A percentile compares a stretch with the other conserved stretches of the same genome.
Conservation (phyloP, 2,113 vertebrate genomes). For the Psilopogon haemacephalus region DNA sequence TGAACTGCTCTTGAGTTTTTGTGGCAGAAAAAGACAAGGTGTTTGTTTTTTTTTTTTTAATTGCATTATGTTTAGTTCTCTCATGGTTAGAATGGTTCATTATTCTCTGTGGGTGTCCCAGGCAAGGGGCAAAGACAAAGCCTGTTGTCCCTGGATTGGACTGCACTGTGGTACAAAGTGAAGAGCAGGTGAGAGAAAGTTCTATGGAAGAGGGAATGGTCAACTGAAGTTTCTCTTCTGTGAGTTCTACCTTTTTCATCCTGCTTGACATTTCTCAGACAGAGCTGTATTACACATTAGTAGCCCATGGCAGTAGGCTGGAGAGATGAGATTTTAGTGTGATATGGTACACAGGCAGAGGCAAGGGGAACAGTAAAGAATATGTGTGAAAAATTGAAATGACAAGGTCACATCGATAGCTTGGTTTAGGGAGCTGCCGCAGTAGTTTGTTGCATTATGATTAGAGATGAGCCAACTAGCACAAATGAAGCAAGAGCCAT, state of each 20-base stretch:
- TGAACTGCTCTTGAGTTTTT: not conserved
- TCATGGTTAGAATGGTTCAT: not conserved
- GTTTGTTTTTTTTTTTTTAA: too few relatives aligned
- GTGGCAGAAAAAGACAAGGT: not conserved
- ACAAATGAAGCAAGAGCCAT: not conserved
- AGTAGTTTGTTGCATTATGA: conserved; percentile 1
- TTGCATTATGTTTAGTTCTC: not conserved
- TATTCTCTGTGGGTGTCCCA: not conserved
- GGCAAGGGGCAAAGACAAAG: not conserved
- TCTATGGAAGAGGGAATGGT: not conserved
- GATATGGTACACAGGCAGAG: not conserved
- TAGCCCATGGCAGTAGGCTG: conserved; percentile 11
- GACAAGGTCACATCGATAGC: conserved; percentile 26
- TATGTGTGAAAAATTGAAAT: conserved; percentile 56
- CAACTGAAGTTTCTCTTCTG: not conserved
- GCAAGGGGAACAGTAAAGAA: not conserved
- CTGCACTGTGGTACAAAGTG: not conserved
- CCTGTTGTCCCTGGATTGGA: not conserved
- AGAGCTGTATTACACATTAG: conserved; percentile 24
- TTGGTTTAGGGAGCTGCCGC: conserved; percentile 23
- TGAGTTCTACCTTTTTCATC: conserved; percentile 20
- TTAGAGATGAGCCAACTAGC: conserved; percentile 18
- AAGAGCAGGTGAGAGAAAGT: not conserved
- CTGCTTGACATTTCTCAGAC: conserved; percentile 28
- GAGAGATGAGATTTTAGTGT: conserved; percentile 45